Evolutionary conservation across 2,797 vertebrate species (phyloP).

Genomic region (Microtus agrestis): DNA sequence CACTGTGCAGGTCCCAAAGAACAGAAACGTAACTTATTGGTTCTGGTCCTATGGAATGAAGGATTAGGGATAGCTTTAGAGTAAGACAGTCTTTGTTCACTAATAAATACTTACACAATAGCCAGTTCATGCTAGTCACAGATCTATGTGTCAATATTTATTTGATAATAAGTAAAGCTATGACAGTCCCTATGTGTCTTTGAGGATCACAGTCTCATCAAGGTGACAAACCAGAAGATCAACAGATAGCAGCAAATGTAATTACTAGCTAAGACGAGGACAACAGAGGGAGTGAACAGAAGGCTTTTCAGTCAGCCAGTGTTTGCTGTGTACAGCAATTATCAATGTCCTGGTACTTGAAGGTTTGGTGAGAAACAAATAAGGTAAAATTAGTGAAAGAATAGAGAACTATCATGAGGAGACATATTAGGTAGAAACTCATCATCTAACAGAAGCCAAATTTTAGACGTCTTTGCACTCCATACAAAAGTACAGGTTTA

Average conservation of each 20-base stretch:
- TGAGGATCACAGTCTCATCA: background rate
- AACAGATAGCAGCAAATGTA: constrained; percentile 10
- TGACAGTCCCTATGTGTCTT: background rate
- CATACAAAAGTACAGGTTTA: background rate
- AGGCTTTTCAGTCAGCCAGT: background rate
- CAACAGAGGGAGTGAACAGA: background rate
- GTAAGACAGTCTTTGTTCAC: background rate
- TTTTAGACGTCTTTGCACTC: background rate
- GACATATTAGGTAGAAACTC: background rate
- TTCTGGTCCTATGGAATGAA: background rate
- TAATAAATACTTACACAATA: background rate
- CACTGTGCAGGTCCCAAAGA: background rate
- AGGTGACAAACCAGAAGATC: background rate
- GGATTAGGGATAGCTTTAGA: background rate
- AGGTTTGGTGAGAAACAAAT: background rate
- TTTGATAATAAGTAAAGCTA: background rate
- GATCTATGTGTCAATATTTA: background rate
- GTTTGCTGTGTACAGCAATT: background rate
- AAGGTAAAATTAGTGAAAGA: background rate
- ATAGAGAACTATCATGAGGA: background rate
- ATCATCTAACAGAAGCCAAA: background rate
- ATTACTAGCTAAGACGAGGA: background rate
- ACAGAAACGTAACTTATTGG: constrained; percentile 22
- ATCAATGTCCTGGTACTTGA: background rate
- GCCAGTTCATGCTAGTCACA: background rate